Percentiles rank a stretch among this genome's conserved stretches.
These are phyloP conservation scores for Cotesia congregata DNA, from an alignment of 2,888 invertebrate genomes.

Conservation along the genomic window DNA sequence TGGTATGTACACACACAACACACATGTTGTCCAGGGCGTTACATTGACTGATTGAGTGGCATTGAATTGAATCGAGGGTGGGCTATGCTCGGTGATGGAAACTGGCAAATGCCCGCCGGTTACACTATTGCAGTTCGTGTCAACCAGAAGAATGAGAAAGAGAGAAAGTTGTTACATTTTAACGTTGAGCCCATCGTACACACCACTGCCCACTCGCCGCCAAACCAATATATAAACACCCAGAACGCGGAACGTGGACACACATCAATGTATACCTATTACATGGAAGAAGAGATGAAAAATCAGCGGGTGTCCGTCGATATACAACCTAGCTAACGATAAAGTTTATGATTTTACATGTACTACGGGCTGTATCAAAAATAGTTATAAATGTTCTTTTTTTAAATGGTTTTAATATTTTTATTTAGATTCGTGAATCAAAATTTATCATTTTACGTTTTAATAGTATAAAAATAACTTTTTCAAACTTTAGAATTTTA, in stretches of 20 bases:
- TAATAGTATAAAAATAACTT: too few relatives aligned
- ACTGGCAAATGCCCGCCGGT: constrained; percentile 61
- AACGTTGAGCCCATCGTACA: not conserved
- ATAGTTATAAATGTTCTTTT: too few relatives aligned
- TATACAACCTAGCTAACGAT: too few relatives aligned
- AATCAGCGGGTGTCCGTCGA: not conserved
- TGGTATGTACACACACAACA: constrained; percentile 34
- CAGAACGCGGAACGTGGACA: not conserved
- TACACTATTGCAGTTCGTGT: constrained; percentile 52
- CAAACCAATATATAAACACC: not conserved
- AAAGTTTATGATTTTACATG: too few relatives aligned
- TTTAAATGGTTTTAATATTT: too few relatives aligned
- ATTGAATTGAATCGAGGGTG: constrained; percentile 68
- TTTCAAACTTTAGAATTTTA: too few relatives aligned
- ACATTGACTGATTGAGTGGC: constrained; percentile 70
- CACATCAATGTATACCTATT: not conserved
- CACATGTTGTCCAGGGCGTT: constrained; percentile 60
- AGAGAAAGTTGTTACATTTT: constrained; percentile 23
- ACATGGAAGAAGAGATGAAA: not conserved
- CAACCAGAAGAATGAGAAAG: constrained; percentile 21
- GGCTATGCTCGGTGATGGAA: constrained; percentile 40
- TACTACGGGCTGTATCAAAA: too few relatives aligned
- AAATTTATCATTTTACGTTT: too few relatives aligned
- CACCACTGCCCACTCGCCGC: not conserved
- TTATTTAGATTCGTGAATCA: too few relatives aligned